Evolutionary conservation across 2,113 vertebrate species (phyloP).

Genomic region (Pygathrix nemaeus): DNA sequence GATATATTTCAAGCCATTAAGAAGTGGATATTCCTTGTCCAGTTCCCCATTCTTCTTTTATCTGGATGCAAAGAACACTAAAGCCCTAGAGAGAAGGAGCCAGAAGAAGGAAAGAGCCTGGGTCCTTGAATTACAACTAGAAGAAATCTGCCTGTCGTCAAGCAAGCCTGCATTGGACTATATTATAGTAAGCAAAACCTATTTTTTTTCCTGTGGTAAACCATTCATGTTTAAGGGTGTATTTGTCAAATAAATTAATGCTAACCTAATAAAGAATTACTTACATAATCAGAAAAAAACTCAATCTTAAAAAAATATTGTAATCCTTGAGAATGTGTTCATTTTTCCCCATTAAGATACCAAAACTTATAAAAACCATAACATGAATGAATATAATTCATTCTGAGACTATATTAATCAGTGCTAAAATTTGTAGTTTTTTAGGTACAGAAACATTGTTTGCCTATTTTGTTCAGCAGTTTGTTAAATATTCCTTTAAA

Average conservation of each 20-base stretch:
- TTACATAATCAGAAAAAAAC: not conserved
- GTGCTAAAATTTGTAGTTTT: not conserved
- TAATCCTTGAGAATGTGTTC: not conserved
- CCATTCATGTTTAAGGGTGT: not conserved
- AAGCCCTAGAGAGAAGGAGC: not conserved
- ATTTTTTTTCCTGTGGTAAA: not conserved
- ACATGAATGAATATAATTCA: not conserved
- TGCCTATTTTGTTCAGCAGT: not conserved
- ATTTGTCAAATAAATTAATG: not conserved
- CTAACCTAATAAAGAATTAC: not conserved
- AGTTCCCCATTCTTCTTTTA: not conserved
- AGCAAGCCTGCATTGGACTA: not conserved
- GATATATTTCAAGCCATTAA: not conserved
- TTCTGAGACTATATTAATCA: conserved; percentile 19
- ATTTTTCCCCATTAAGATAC: not conserved
- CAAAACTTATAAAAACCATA: not conserved
- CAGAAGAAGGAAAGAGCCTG: not conserved
- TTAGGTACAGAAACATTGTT: not conserved
- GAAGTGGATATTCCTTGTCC: not conserved
- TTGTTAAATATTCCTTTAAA: not conserved
- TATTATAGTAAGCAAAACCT: not conserved
- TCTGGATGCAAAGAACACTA: not conserved
- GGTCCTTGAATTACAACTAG: not conserved
- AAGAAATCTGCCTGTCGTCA: not conserved
- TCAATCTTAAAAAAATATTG: not conserved